Base-by-base conservation (phyloP, 2,888 invertebrate species). In the Petrophora chlorosata region DNA sequence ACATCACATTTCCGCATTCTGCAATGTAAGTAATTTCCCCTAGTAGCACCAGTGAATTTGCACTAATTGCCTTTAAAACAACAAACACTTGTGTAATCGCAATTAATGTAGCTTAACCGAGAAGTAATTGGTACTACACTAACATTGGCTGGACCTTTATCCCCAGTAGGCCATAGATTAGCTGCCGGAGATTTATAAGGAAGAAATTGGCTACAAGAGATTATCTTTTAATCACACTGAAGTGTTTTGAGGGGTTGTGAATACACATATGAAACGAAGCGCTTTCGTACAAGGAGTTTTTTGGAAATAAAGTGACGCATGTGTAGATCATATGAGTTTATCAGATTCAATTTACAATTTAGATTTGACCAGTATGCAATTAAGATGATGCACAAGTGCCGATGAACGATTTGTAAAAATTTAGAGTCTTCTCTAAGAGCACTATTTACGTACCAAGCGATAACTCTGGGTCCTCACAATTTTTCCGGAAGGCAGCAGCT, bases 181-280 rank as follows among this genome's bases (percentile, higher is more conserved):
- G 65, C 61, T 61, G 70, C 68, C 67, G 59, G 67, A 78, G 77
- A 82, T 82, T 81, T 80, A 81, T 76, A 61, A 66, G 66, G 68
- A 73, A 69, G 67, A 65, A 67, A 65, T 63, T 58, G 56, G 55
- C 29, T 30, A 15, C 5, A 30, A 0, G 30, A 30, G 5, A 30
- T 30, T 16, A 16, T 2, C 5, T 30, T 16, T 2, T 29, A 30
- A 30, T 15, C 9, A 9, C 2, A 5, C 16, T 15, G 13, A 16
- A 30, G 30, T 30, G 30, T 30, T 30, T 30, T 15, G 16, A 9
- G 15, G 7, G 29, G 14, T 16, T n/a, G 16, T 26, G 3, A 26
- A 5, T 26, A 10, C n/a, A n/a, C n/a, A n/a, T n/a, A n/a, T n/a
- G n/a, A n/a, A n/a, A n/a, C n/a, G n/a, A n/a, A n/a, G n/a, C n/a